Evolutionary conservation across 2,888 invertebrate genomes (phyloP), one percentile per base, ranked within the genome.

Genomic region (Sclerodermus sp.): DNA sequence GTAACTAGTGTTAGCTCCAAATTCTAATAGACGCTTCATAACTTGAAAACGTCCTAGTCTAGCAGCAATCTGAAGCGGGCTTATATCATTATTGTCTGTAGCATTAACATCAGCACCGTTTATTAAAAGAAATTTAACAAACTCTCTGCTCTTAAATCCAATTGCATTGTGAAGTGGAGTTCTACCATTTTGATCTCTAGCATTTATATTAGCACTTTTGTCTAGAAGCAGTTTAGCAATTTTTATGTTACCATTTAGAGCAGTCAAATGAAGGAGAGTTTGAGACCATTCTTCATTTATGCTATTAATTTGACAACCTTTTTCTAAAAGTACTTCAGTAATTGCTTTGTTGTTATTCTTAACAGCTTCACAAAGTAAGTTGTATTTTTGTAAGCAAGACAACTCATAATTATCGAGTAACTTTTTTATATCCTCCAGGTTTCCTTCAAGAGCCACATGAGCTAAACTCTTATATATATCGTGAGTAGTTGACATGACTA

Each of bases 151-250:
- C 14, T 38, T 40, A 14, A 30, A 12, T 17, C 41, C 30, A 14
- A 42, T 42, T 6, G 50, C 45, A 10, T 45, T 18, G 10, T 50
- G 37, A 15, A 50, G 30, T 13, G 50, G 31, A 10, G 42, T 45
- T 37, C 14, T 41, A 16, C 50, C 50, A n/a, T 34, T 15, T 14
- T 14, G 23, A 23, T 42, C 37, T 45, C 45, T 38, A 9, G 36
- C 41, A 45, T 50, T 50, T 5, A 49, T 38, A 13, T 49, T 34
- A n/a, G 41, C 41, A 30, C 42, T 41, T 31, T 37, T 34, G 1
- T 45, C 39, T 30, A 50, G 39, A 36, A 50, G 41, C 30, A 50
- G 31, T 40, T 50, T 4, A 34, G 45, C 37, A 9, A 50, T 50
- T 36, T 50, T 40, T 16, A 45, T 42, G 17, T 50, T 29, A 23